Evolutionary conservation across 2,888 invertebrate genomes (phyloP).

Genomic region (Euphydryas editha): DNA sequence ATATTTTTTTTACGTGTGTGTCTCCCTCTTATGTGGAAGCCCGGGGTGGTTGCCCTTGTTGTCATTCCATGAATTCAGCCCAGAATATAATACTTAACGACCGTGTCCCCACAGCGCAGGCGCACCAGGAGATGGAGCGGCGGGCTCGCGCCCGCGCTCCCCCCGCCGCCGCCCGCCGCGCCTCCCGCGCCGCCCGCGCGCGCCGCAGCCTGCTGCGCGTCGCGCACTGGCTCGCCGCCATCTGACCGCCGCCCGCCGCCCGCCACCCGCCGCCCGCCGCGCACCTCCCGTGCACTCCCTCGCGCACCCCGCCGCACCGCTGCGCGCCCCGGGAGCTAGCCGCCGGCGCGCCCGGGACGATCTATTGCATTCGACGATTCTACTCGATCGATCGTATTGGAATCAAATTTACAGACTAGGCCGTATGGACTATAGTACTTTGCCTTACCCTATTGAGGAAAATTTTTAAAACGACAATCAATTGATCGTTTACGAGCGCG

Average conservation of each 20-base stretch:
- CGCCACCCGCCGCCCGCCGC: neutral
- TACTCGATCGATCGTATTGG: too few relatives aligned
- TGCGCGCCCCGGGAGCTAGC: too few relatives aligned
- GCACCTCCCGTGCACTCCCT: neutral
- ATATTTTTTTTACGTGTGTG: too few relatives aligned
- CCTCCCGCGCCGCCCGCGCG: constrained; percentile 35
- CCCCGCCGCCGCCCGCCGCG: constrained; percentile 33
- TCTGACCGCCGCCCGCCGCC: constrained; percentile 8
- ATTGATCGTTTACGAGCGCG: too few relatives aligned
- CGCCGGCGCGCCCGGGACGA: neutral
- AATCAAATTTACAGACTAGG: too few relatives aligned
- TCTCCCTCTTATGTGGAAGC: too few relatives aligned
- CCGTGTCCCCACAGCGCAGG: constrained; percentile 50
- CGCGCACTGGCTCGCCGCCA: constrained; percentile 42
- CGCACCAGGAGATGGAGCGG: constrained; percentile 57
- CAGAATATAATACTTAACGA: neutral
- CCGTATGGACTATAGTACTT: too few relatives aligned
- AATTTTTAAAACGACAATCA: too few relatives aligned
- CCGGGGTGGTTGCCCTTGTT: neutral
- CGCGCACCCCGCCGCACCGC: neutral
- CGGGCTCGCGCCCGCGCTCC: constrained; percentile 32
- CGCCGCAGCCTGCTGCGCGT: constrained; percentile 33
- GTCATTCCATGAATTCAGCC: too few relatives aligned
- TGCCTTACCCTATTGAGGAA: too few relatives aligned
- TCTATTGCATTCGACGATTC: too few relatives aligned